Conservation (phyloP, 2,797 vertebrate genomes). For the Catamblyrhynchus diadema region DNA sequence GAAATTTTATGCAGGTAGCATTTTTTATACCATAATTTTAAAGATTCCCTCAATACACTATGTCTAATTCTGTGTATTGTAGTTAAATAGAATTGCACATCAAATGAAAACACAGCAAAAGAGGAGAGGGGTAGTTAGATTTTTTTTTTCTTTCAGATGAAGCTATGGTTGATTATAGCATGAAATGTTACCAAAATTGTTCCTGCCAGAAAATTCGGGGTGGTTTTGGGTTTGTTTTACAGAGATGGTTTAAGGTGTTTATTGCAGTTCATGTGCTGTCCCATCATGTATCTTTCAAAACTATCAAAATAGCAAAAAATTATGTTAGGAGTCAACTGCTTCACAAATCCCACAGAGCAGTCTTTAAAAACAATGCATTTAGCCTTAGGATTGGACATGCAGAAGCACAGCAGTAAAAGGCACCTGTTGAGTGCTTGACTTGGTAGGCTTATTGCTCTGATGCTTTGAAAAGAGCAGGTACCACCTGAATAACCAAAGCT, state of each 20-base stretch:
- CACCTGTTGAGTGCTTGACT: conserved; percentile 23
- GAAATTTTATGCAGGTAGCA: background rate
- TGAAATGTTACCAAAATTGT: background rate
- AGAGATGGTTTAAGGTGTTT: background rate
- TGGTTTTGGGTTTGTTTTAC: background rate
- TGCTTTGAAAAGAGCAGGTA: conserved; percentile 10
- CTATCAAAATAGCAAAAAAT: background rate
- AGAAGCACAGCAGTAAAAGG: background rate
- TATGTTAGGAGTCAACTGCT: background rate
- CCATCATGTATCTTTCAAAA: background rate
- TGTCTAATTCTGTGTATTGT: background rate
- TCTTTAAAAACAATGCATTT: background rate
- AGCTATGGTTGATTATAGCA: background rate
- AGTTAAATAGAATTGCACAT: background rate
- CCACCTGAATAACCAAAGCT: conserved; percentile 5
- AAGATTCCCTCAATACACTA: background rate
- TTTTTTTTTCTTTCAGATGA: background rate
- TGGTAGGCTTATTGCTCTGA: conserved; percentile 11
- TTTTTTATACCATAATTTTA: background rate
- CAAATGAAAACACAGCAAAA: background rate
- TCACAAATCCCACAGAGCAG: background rate
- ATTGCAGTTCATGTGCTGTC: background rate
- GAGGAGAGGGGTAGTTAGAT: background rate
- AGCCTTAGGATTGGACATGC: background rate
- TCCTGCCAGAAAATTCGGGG: background rate